Conservation (phyloP, 2,888 invertebrate species). For the Tigriopus californicus region DNA sequence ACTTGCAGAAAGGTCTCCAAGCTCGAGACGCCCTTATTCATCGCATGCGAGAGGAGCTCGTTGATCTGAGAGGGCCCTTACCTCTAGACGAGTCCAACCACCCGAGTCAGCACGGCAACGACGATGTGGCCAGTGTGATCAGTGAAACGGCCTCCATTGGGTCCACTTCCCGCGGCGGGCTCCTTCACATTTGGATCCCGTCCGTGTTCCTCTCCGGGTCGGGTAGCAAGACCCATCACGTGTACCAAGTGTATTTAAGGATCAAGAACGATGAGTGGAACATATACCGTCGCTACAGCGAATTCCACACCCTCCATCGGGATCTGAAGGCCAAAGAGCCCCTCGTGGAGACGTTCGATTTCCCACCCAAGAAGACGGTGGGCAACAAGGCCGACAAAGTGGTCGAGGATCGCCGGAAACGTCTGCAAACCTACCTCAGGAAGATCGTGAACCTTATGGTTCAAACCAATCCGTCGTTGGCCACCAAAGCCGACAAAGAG, state of each 20-base stretch:
- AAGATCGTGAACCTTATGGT: slow-evolving; percentile 47
- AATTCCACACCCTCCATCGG: slow-evolving; percentile 68
- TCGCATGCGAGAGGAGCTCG: slow-evolving; percentile 41
- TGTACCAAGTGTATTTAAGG: slow-evolving; percentile 69
- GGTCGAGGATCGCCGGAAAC: slow-evolving; percentile 66
- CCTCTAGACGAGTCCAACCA: slow-evolving; percentile 23
- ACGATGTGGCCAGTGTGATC: not conserved
- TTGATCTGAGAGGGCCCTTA: slow-evolving; percentile 43
- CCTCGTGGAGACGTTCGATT: slow-evolving; percentile 57
- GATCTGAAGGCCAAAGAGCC: slow-evolving; percentile 64
- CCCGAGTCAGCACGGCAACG: not conserved
- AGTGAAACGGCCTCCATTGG: not conserved
- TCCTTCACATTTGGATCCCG: slow-evolving; percentile 70
- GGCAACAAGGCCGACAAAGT: slow-evolving; percentile 31
- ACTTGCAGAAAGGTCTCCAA: slow-evolving; percentile 49
- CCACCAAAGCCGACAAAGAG: slow-evolving; percentile 51
- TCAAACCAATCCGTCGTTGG: slow-evolving; percentile 49
- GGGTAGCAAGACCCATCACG: slow-evolving; percentile 57
- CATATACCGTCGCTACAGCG: slow-evolving; percentile 80
- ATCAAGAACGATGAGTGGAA: slow-evolving; percentile 83
- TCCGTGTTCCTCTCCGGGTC: slow-evolving; percentile 57
- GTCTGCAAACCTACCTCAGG: slow-evolving; percentile 68
- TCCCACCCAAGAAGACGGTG: slow-evolving; percentile 85
- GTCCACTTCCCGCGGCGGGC: slow-evolving; percentile 24
- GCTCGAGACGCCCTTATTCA: slow-evolving; percentile 39